Base-by-base conservation (phyloP, 2,888 invertebrate species). In the Alloscopus bannaensis region DNA sequence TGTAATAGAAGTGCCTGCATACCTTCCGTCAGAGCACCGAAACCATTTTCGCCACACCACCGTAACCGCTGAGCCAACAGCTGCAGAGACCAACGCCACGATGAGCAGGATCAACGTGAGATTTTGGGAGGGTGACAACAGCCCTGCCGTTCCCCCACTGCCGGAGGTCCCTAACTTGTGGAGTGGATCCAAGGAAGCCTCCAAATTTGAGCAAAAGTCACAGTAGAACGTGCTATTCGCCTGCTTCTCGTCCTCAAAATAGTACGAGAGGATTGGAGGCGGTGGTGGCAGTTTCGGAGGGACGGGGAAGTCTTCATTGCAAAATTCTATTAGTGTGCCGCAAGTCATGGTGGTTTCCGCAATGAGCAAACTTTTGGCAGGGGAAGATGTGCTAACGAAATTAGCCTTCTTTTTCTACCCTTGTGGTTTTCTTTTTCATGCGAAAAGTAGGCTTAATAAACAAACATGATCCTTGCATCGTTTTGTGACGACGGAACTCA, bases 21-120 rank as follows among this genome's bases (percentile, higher is more conserved):
- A 78, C 77, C 77, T 70, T 70, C 77, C 77, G 57, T 78, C 70
- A 3, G 47, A 29, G 31, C 77, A 78, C 8, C 77, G 60, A 47
- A 78, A 78, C 77, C 77, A 78, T 31, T 78, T 78, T 24, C 70
- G 55, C 77, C 77, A 78, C 57, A 78, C 78, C 8, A 83, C 82
- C 13, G 82, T 86, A 24, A 86, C 66, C 29, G 83, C 83, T n/a
- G 83, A 83, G 29, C 86, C 86, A 6, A 80, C 71, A 8, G 84
- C 73, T 1, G 84, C 86, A 42, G 84, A 84, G n/a, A 84, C 55
- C 50, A 84, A 40, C 26, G 84, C 86, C 64, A 86, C 86, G 62
- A 84, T 83, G 42, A 84, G 65, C 45, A 86, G 70, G n/a, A 84
- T 78, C 28, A 84, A 80, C 45, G 82, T 86, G 18, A 86, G 73